These are phyloP conservation scores for Apodemia mormo DNA, from an alignment of 2,888 invertebrate species.

Conservation along the genomic window DNA sequence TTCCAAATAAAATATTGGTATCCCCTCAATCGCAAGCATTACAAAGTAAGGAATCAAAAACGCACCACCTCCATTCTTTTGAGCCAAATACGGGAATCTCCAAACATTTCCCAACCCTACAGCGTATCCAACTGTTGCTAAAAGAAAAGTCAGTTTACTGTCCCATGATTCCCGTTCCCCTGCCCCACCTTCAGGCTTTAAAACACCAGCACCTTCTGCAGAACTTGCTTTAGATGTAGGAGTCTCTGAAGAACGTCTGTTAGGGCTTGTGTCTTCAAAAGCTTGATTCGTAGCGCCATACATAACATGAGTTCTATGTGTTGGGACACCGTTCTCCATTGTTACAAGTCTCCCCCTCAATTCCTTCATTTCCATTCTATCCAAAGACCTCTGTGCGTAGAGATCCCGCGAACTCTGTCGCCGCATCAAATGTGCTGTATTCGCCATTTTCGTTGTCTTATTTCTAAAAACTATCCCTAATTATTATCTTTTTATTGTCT, in stretches of 20 bases:
- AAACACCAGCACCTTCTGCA: constrained; percentile 83
- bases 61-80: constrained; percentile 98
- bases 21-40: constrained; percentile 96
- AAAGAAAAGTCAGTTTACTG: constrained; percentile 93
- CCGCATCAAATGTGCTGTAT: constrained; percentile 93
- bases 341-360: constrained; percentile 89
- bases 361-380: constrained; percentile 93
- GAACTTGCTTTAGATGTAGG: constrained; percentile 84
- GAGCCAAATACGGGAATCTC: constrained; percentile 97
- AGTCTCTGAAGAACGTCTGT: constrained; percentile 64
- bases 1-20: constrained; percentile 98
- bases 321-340: constrained; percentile 84
- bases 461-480: constrained; percentile 35
- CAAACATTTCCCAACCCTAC: constrained; percentile 97
- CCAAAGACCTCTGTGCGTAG: constrained; percentile 89
- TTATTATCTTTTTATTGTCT: constrained; percentile 38
- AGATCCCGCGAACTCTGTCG: constrained; percentile 94
- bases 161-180: constrained; percentile 95
- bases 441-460: constrained; percentile 85
- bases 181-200: constrained; percentile 87
- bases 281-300: constrained; percentile 95
- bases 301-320: constrained; percentile 77
- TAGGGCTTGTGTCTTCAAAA: constrained; percentile 82
- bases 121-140: constrained; percentile 97
- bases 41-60: constrained; percentile 98